phyloP scores from a whole-genome alignment of 2,113 vertebrate species.

The Nyctibius bracteatus region DNA sequence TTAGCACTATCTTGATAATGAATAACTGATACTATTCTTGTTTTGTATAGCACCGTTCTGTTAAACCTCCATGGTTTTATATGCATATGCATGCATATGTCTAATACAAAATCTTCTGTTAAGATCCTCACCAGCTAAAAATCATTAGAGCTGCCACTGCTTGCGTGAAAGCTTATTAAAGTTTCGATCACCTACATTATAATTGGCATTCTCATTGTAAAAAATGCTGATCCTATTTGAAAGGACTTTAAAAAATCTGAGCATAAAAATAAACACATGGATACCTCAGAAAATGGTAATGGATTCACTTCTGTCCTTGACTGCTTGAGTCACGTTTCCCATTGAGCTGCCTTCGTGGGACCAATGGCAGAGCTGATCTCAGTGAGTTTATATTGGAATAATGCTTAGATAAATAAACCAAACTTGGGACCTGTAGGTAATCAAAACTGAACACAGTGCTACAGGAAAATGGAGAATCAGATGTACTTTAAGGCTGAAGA shows the following conservation, averaged over 20 bases:
- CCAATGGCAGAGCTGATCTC: neutral
- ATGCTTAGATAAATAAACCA: conserved; percentile 64
- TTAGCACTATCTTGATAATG: neutral
- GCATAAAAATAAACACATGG: neutral
- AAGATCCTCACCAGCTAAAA: neutral
- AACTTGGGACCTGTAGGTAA: conserved; percentile 43
- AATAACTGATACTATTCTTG: neutral
- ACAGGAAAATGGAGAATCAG: conserved; percentile 60
- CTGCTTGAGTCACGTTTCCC: neutral
- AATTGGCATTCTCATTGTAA: neutral
- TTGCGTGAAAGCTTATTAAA: neutral
- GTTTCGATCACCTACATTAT: neutral
- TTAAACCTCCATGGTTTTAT: neutral
- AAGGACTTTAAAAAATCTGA: conserved; percentile 21
- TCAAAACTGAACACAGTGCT: conserved; percentile 47
- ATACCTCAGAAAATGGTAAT: conserved; percentile 1
- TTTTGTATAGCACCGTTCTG: neutral
- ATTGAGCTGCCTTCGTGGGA: neutral
- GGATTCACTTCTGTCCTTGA: conserved; percentile 15
- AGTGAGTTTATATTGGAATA: conserved; percentile 61
- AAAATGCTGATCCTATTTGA: neutral
- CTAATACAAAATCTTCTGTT: neutral
- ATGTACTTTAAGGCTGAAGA: conserved; percentile 46
- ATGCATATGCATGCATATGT: neutral
- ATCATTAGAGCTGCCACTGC: neutral